Percentiles rank a stretch among this genome's conserved stretches.
phyloP scores from a whole-genome alignment of 1,140 invertebrate species.

The Drosophila pseudoananassae region DNA sequence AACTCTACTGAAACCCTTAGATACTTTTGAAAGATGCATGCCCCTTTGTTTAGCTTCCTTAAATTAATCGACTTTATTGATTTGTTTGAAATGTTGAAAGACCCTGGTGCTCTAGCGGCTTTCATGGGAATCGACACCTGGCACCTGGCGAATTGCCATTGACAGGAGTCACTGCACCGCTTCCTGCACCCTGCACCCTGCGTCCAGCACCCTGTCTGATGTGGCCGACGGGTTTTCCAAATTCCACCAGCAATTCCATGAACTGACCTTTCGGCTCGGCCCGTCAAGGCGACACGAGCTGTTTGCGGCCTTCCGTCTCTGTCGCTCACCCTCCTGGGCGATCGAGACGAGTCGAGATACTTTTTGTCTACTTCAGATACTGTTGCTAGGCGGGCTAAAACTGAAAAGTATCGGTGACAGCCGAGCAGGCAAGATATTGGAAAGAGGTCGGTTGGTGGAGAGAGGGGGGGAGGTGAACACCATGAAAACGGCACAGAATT shows the following conservation, averaged over 20 bases:
- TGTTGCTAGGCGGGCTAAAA: constrained; percentile 50
- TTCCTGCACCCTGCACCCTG: neutral
- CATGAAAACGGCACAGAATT: constrained; percentile 77
- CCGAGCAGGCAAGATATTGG: constrained; percentile 20
- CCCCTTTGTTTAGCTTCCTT: neutral
- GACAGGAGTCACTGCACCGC: constrained; percentile 12
- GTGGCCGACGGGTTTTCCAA: constrained; percentile 9
- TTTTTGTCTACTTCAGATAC: neutral
- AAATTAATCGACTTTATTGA: neutral
- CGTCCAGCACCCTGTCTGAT: neutral
- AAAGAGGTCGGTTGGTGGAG: neutral
- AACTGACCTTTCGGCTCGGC: constrained; percentile 46
- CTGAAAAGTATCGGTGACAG: constrained; percentile 44
- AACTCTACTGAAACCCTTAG: too few relatives aligned
- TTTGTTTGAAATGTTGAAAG: neutral
- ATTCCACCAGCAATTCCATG: constrained; percentile 22
- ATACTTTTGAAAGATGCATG: too few relatives aligned
- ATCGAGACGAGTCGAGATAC: constrained; percentile 23
- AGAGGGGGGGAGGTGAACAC: constrained; percentile 1
- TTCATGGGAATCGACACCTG: constrained; percentile 5
- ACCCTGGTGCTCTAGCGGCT: neutral
- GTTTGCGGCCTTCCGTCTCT: constrained; percentile 3
- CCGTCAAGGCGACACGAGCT: constrained; percentile 51
- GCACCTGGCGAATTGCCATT: constrained; percentile 5
- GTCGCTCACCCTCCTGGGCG: constrained; percentile 14